These are phyloP conservation scores for Numida meleagris DNA, from an alignment of 2,113 vertebrate genomes.

Conservation along the genomic window DNA sequence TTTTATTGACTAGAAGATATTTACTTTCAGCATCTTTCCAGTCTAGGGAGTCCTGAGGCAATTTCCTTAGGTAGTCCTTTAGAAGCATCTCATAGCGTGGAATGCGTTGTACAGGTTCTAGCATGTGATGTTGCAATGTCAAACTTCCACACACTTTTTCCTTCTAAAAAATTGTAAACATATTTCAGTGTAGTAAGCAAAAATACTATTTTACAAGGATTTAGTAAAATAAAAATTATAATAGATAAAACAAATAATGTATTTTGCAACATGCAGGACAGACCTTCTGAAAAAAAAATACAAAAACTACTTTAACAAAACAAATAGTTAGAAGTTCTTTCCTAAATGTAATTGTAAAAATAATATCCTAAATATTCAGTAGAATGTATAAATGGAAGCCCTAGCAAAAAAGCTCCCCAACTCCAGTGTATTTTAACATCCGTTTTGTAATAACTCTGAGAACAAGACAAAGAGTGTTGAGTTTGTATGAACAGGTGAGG, in stretches of 20 bases:
- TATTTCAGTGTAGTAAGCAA: slow-evolving; percentile 50
- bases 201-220: background rate
- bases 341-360: background rate
- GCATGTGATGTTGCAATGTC: slow-evolving; percentile 97
- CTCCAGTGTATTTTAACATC: background rate
- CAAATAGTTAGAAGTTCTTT: background rate
- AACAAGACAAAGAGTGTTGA: background rate
- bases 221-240: background rate
- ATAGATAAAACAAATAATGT: background rate
- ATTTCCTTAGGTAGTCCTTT: slow-evolving; percentile 96
- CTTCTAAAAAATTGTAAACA: slow-evolving; percentile 79
- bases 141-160: slow-evolving; percentile 89
- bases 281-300: background rate
- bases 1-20: slow-evolving; percentile 25
- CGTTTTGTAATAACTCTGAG: background rate
- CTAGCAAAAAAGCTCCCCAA: background rate
- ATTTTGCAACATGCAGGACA: background rate
- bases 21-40: slow-evolving; percentile 92
- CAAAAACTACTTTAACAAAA: background rate
- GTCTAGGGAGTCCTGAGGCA: slow-evolving; percentile 89
- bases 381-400: background rate
- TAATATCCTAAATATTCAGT: background rate
- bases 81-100: slow-evolving; percentile 98
- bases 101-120: slow-evolving; percentile 95
- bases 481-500: background rate